phyloP scores from a whole-genome alignment of 2,888 invertebrate genomes.

The Philopedon plagiatum region DNA sequence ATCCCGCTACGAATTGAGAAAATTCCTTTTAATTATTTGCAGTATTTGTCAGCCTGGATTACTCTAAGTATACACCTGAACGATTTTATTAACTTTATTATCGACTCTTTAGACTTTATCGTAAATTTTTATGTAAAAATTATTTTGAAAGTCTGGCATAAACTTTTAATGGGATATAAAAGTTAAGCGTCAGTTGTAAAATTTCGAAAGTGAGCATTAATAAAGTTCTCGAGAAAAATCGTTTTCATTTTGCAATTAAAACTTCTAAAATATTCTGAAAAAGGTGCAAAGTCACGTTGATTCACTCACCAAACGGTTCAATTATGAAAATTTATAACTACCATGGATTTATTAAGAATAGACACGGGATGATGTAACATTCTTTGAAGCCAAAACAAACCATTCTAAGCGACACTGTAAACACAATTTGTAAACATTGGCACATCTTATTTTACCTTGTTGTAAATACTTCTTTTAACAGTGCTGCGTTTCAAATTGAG shows the following conservation, averaged over 20 bases:
- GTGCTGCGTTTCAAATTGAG: too few relatives aligned
- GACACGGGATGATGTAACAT: too few relatives aligned
- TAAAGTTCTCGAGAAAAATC: constrained; percentile 4
- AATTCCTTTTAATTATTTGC: constrained; percentile 24
- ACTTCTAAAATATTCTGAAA: not conserved
- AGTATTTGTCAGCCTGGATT: constrained; percentile 6
- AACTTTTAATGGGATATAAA: constrained; percentile 47
- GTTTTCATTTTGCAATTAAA: constrained; percentile 8
- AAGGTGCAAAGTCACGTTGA: not conserved
- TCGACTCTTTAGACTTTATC: constrained; percentile 43
- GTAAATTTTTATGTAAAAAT: constrained; percentile 45
- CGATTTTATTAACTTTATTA: constrained; percentile 36
- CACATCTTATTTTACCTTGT: too few relatives aligned
- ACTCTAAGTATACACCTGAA: constrained; percentile 26
- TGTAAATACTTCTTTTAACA: too few relatives aligned
- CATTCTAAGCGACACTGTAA: too few relatives aligned
- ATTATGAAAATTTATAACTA: not conserved
- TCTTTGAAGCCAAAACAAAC: too few relatives aligned
- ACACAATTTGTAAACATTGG: too few relatives aligned
- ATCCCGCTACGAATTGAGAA: too few relatives aligned
- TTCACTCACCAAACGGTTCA: not conserved
- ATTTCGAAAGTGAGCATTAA: constrained; percentile 12
- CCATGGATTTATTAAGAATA: too few relatives aligned
- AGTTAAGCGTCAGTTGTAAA: constrained; percentile 11
- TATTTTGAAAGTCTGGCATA: constrained; percentile 48